A percentile compares a stretch with the other conserved stretches of the same genome.
phyloP scores from a whole-genome alignment of 2,797 vertebrate genomes.

The Lacerta agilis region DNA sequence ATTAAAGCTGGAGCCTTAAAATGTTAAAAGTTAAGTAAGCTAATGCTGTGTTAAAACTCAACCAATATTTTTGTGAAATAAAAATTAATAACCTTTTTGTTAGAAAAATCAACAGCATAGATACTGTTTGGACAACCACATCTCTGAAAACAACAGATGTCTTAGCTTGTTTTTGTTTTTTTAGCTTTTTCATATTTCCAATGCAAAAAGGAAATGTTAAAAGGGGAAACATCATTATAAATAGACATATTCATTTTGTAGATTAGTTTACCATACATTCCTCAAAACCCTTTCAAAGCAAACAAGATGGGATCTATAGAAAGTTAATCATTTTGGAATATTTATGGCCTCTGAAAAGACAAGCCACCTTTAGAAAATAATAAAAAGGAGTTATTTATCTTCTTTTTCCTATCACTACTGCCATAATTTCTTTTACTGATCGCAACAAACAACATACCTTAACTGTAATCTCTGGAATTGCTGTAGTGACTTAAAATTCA shows the following conservation, averaged over 20 bases:
- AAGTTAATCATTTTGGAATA: slow-evolving; percentile 67
- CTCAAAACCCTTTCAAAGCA: slow-evolving; percentile 67
- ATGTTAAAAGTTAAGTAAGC: neutral
- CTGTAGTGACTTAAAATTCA: neutral
- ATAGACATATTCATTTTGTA: slow-evolving; percentile 69
- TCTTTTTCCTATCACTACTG: slow-evolving; percentile 47
- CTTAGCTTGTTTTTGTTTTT: slow-evolving; percentile 72
- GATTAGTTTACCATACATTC: slow-evolving; percentile 64
- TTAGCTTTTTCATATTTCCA: slow-evolving; percentile 60
- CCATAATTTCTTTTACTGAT: slow-evolving; percentile 8
- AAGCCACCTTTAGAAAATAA: slow-evolving; percentile 65
- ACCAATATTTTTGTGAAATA: neutral
- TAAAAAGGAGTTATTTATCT: slow-evolving; percentile 69
- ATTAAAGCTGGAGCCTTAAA: neutral
- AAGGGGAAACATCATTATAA: slow-evolving; percentile 64
- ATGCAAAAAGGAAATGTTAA: slow-evolving; percentile 70
- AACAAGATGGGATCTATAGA: slow-evolving; percentile 68
- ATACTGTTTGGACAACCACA: slow-evolving; percentile 45
- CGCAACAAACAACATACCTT: slow-evolving; percentile 57
- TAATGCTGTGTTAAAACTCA: neutral
- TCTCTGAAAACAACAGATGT: slow-evolving; percentile 74
- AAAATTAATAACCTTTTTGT: slow-evolving; percentile 21
- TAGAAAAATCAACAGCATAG: slow-evolving; percentile 49
- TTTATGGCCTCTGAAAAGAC: slow-evolving; percentile 68
- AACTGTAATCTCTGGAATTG: slow-evolving; percentile 50